A percentile compares a stretch with the other conserved stretches of the same genome.
Conservation (phyloP, 2,888 invertebrate species). For the Minunthozetes semirufus region DNA sequence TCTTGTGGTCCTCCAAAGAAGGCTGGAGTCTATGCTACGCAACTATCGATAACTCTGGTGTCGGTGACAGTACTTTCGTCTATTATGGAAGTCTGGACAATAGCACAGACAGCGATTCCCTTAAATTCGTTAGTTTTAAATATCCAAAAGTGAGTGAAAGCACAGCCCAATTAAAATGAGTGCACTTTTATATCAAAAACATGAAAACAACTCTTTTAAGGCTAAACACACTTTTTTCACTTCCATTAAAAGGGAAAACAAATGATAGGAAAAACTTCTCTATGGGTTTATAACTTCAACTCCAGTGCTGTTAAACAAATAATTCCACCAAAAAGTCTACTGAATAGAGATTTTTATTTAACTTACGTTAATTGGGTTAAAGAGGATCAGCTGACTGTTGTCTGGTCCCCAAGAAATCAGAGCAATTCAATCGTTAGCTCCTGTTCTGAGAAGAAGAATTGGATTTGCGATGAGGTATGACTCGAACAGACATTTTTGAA, state of each 20-base stretch:
- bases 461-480: conserved; percentile 34
- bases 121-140: conserved; percentile 15
- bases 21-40: conserved; percentile 26
- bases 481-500: background rate
- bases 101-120: background rate
- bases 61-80: conserved; percentile 20
- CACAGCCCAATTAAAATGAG: background rate
- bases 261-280: background rate
- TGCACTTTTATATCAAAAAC: background rate
- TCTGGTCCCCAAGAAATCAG: conserved; percentile 37
- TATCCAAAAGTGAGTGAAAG: conserved; percentile 22
- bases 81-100: conserved; percentile 21
- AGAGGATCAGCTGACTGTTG: conserved; percentile 28
- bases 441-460: conserved; percentile 28
- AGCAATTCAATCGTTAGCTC: conserved; percentile 26
- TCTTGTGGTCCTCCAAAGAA: conserved; percentile 26
- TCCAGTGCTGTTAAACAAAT: background rate
- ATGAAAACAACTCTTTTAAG: background rate
- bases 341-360: conserved; percentile 33
- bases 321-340: background rate
- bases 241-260: conserved; percentile 13
- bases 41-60: conserved; percentile 23
- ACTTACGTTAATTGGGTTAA: conserved; percentile 35
- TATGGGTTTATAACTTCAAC: conserved; percentile 20
- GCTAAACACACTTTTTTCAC: background rate